These are phyloP conservation scores for Cyprinella venusta DNA, from an alignment of 2,797 vertebrate genomes.

Conservation along the genomic window DNA sequence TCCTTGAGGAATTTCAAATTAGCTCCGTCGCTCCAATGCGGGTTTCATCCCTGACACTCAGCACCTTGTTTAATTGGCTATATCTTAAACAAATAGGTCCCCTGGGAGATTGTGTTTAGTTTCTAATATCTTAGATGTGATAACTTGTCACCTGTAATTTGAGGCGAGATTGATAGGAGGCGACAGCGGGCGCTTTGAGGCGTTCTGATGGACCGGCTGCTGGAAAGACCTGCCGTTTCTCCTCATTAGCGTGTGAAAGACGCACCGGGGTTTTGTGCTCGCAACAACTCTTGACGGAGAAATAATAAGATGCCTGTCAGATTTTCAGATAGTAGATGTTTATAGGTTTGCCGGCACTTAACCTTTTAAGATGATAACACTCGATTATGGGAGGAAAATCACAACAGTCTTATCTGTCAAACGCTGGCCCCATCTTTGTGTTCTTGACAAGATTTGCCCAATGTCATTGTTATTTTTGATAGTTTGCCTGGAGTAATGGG, in stretches of 20 bases:
- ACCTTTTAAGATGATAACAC: constrained; percentile 52
- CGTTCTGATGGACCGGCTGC: constrained; percentile 31
- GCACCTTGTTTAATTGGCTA: constrained; percentile 65
- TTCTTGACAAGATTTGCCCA: constrained; percentile 37
- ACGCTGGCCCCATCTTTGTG: constrained; percentile 7
- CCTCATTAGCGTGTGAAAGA: constrained; percentile 47
- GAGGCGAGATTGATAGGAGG: constrained; percentile 59
- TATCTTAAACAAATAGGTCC: constrained; percentile 64
- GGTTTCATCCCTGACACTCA: constrained; percentile 56
- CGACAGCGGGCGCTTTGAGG: constrained; percentile 51
- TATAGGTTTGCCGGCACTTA: constrained; percentile 46
- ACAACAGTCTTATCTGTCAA: constrained; percentile 45
- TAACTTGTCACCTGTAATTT: constrained; percentile 69
- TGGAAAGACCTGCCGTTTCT: constrained; percentile 38
- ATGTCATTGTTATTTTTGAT: constrained; percentile 49
- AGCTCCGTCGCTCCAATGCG: constrained; percentile 48
- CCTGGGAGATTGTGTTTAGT: constrained; percentile 63
- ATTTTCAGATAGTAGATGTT: constrained; percentile 55
- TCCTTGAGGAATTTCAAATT: constrained; percentile 61
- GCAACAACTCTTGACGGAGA: constrained; percentile 48
- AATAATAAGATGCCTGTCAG: constrained; percentile 63
- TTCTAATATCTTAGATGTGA: constrained; percentile 65
- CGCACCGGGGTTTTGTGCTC: constrained; percentile 42
- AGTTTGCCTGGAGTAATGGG: constrained; percentile 45
- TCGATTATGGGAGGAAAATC: constrained; percentile 53